A percentile compares a stretch with the other conserved stretches of the same genome.
Evolutionary conservation across 2,797 vertebrate genomes (phyloP).

Genomic region (Pelobates cultripes): DNA sequence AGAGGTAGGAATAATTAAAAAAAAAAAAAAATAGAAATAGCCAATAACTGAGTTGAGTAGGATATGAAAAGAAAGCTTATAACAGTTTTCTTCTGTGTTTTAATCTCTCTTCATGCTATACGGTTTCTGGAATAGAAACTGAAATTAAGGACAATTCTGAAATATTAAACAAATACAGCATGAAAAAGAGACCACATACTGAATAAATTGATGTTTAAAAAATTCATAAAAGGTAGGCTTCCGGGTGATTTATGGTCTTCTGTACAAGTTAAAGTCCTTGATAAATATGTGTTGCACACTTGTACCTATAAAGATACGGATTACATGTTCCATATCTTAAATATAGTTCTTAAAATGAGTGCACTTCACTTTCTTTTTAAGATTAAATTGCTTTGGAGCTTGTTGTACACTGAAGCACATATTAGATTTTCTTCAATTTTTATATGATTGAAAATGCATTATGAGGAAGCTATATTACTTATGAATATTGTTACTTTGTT

Average conservation of each 20-base stretch:
- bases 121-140: too few species aligned
- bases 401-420: slow-evolving; percentile 26
- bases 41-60: too few species aligned
- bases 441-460: slow-evolving; percentile 47
- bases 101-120: too few species aligned
- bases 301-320: slow-evolving; percentile 12
- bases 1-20: too few species aligned
- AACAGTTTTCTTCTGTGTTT: too few species aligned
- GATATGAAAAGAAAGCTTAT: too few species aligned
- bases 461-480: slow-evolving; percentile 53
- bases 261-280: neutral
- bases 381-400: slow-evolving; percentile 36
- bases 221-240: too few species aligned
- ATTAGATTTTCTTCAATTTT: slow-evolving; percentile 30
- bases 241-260: neutral
- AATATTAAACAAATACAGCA: too few species aligned
- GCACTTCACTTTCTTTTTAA: slow-evolving; percentile 31
- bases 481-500: slow-evolving; percentile 55
- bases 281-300: neutral
- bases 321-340: slow-evolving; percentile 35
- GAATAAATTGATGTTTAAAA: too few species aligned
- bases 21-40: too few species aligned
- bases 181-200: too few species aligned
- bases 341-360: slow-evolving; percentile 35
- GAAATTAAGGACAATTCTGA: too few species aligned